phyloP scores from a whole-genome alignment of 2,797 vertebrate species.

The Melopsittacus undulatus region DNA sequence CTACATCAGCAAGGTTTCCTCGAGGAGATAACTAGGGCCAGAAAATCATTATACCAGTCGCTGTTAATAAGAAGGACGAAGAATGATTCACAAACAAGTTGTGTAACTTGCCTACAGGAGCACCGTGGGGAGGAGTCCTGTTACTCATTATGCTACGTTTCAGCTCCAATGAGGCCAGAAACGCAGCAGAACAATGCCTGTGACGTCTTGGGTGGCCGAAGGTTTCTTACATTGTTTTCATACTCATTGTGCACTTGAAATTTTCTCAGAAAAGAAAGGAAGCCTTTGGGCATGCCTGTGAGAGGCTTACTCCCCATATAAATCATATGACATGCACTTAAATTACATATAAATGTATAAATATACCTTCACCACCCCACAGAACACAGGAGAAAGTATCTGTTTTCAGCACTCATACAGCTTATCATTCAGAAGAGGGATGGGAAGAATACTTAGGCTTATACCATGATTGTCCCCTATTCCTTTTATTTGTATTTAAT shows the following conservation, averaged over 20 bases:
- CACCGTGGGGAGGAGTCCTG: conserved; percentile 27
- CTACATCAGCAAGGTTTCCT: conserved; percentile 21
- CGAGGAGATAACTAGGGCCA: background rate
- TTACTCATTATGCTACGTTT: conserved; percentile 4
- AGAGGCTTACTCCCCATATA: background rate
- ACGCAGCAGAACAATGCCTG: background rate
- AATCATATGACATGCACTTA: background rate
- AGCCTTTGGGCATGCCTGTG: background rate
- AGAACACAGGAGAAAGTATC: background rate
- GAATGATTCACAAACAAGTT: conserved; percentile 35
- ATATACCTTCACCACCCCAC: background rate
- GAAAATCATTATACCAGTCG: background rate
- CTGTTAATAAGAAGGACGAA: background rate
- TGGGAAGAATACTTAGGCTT: background rate
- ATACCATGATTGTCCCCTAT: background rate
- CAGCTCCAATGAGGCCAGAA: background rate
- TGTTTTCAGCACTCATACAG: background rate
- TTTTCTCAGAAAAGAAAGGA: conserved; percentile 5
- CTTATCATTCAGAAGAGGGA: background rate
- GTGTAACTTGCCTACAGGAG: conserved; percentile 11
- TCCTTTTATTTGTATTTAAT: conserved; percentile 29
- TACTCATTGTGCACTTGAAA: background rate
- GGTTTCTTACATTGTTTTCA: conserved; percentile 10
- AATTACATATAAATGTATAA: background rate
- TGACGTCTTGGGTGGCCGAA: conserved; percentile 38